phyloP scores from a whole-genome alignment of 1,140 invertebrate genomes.

The Papilio xuthus region DNA sequence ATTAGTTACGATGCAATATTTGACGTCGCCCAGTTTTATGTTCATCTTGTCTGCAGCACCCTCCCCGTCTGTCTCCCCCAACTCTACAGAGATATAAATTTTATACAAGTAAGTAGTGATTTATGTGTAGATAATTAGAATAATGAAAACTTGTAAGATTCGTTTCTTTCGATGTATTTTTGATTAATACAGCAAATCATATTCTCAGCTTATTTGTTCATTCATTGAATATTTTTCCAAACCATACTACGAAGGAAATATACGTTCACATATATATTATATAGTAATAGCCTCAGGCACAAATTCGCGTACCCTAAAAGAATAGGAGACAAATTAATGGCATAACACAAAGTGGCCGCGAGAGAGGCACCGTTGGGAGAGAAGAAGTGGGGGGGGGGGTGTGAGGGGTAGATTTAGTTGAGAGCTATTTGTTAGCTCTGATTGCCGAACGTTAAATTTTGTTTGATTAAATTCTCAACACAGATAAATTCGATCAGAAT shows the following conservation, averaged over 20 bases:
- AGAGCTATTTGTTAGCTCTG: conserved; percentile 1
- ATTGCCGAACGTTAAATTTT: conserved; percentile 29
- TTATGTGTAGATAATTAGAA: background rate
- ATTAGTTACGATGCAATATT: background rate
- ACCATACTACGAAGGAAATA: too few species aligned
- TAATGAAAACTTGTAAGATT: too few species aligned
- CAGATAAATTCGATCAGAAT: conserved; percentile 26
- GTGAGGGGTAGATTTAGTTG: background rate
- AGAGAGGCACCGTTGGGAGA: background rate
- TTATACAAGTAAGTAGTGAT: background rate
- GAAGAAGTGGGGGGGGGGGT: background rate
- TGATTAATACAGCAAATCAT: too few species aligned
- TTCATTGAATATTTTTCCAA: too few species aligned
- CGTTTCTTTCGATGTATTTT: too few species aligned
- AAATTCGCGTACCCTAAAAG: background rate
- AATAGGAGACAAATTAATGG: background rate
- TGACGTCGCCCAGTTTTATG: background rate
- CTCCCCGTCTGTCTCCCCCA: too few species aligned
- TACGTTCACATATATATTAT: background rate
- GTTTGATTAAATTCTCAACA: conserved; percentile 37
- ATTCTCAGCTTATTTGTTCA: too few species aligned
- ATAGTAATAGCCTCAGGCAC: background rate
- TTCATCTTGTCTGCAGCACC: too few species aligned
- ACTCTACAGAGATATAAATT: background rate
- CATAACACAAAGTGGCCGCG: background rate